A percentile compares a stretch with the other conserved stretches of the same genome.
Conservation (phyloP, 2,797 vertebrate species). For the Vultur gryphus region DNA sequence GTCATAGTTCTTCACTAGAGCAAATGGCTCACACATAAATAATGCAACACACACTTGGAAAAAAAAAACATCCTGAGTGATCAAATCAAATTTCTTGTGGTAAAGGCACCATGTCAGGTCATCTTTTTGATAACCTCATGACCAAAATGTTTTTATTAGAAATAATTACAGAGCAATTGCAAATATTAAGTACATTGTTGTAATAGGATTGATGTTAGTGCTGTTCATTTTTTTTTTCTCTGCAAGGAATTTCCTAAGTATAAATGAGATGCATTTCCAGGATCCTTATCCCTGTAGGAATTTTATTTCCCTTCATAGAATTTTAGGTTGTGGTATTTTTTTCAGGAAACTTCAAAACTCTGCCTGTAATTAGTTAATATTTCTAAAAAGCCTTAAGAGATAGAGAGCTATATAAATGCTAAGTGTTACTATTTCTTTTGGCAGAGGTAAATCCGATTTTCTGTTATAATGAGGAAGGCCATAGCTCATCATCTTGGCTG, state of each 20-base stretch:
- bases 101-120: neutral
- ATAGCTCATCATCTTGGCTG: slow-evolving; percentile 40
- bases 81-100: neutral
- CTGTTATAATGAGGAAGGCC: slow-evolving; percentile 23
- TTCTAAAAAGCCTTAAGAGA: neutral
- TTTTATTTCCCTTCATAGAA: neutral
- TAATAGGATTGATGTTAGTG: neutral
- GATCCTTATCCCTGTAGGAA: neutral
- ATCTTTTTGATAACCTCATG: neutral
- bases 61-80: neutral
- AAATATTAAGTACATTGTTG: neutral
- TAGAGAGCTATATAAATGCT: slow-evolving; percentile 33
- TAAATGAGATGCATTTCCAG: neutral
- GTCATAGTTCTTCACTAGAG: neutral
- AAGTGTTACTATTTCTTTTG: slow-evolving; percentile 22
- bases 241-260: neutral
- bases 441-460: slow-evolving; percentile 45
- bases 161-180: neutral
- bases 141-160: neutral
- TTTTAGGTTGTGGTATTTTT: neutral
- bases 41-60: neutral
- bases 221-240: neutral
- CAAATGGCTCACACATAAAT: neutral
- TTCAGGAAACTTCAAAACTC: neutral
- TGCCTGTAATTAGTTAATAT: slow-evolving; percentile 27